Percentiles rank a stretch among this genome's conserved stretches.
These are phyloP conservation scores for Geopemphigus sp. DNA, from an alignment of 1,140 invertebrate species.

Conservation along the genomic window DNA sequence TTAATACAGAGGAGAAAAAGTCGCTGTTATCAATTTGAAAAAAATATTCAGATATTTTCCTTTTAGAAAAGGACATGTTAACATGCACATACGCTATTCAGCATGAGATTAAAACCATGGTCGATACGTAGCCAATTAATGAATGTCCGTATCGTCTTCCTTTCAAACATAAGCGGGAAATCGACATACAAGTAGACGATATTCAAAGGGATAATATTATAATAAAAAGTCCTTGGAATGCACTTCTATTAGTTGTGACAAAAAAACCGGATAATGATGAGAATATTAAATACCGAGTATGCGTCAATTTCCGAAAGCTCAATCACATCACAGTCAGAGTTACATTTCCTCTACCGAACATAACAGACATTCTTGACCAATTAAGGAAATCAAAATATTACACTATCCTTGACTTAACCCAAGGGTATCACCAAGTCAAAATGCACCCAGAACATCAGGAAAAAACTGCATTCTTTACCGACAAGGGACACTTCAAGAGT, in stretches of 20 bases:
- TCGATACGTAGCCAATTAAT: slow-evolving; percentile 50
- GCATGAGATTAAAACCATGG: background rate
- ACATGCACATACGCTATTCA: background rate
- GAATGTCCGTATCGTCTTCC: slow-evolving; percentile 55
- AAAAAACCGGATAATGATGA: slow-evolving; percentile 52
- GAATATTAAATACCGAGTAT: slow-evolving; percentile 51
- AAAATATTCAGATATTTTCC: slow-evolving; percentile 48
- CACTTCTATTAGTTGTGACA: slow-evolving; percentile 46
- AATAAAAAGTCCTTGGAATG: slow-evolving; percentile 49
- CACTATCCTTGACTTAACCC: background rate
- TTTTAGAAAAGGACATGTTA: background rate
- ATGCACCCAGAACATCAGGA: too few relatives aligned
- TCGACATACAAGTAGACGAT: slow-evolving; percentile 54
- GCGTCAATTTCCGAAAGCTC: slow-evolving; percentile 55
- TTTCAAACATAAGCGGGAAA: slow-evolving; percentile 54
- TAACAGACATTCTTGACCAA: slow-evolving; percentile 58
- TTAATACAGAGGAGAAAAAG: slow-evolving; percentile 50
- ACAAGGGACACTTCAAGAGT: too few relatives aligned
- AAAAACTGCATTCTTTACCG: too few relatives aligned
- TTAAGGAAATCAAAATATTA: slow-evolving; percentile 56
- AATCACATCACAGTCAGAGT: slow-evolving; percentile 56
- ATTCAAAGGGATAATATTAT: slow-evolving; percentile 51
- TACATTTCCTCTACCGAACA: slow-evolving; percentile 50
- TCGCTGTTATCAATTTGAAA: slow-evolving; percentile 7
- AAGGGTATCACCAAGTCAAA: too few relatives aligned